Conservation (phyloP, 2,888 invertebrate genomes). For the Dyspetes luteomarginatus region DNA sequence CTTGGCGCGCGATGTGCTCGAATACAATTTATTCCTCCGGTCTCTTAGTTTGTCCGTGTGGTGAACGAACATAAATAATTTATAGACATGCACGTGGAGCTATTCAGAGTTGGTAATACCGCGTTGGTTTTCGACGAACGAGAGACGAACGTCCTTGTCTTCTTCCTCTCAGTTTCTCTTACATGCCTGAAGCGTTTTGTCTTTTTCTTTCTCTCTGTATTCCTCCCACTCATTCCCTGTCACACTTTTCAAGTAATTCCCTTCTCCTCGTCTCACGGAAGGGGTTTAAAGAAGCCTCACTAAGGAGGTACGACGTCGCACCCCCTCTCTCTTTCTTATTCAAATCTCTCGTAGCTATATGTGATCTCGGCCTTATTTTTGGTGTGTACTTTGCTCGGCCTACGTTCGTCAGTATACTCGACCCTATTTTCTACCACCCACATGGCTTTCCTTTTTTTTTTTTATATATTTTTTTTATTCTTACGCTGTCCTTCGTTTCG, state of each 20-base stretch:
- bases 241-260: not conserved
- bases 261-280: conserved; percentile 30
- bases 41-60: conserved; percentile 43
- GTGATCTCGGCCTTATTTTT: conserved; percentile 66
- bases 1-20: conserved; percentile 17
- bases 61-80: conserved; percentile 64
- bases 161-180: conserved; percentile 16
- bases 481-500: not conserved
- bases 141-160: conserved; percentile 25
- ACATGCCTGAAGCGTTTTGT: conserved; percentile 23
- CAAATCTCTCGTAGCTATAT: conserved; percentile 22
- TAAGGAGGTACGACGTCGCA: conserved; percentile 40
- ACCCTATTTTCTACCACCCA: conserved; percentile 60
- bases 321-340: conserved; percentile 20
- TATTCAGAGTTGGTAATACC: not conserved
- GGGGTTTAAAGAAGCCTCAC: conserved; percentile 1
- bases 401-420: conserved; percentile 53
- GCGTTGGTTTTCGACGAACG: conserved; percentile 29
- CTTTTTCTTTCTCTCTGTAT: not conserved
- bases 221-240: not conserved
- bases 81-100: conserved; percentile 49
- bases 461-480: not conserved
- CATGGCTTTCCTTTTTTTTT: conserved; percentile 30
- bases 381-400: conserved; percentile 58
- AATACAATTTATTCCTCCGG: conserved; percentile 66